Conservation (phyloP, 2,113 vertebrate species). For the Lophura nycthemera region DNA sequence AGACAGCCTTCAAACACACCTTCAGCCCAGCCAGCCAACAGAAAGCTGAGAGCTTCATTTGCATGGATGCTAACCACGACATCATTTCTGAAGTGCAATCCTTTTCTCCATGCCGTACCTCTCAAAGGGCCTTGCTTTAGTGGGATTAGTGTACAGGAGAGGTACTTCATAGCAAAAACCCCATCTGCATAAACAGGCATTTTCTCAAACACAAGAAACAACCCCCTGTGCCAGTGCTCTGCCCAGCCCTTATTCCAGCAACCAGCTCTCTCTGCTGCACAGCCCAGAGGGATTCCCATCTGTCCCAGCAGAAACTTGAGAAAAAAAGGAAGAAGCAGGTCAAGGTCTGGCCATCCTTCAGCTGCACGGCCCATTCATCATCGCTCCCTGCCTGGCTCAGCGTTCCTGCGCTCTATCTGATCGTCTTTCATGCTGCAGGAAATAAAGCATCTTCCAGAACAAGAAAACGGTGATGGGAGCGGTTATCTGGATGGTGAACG, state of each 20-base stretch:
- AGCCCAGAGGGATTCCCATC: neutral
- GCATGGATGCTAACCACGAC: neutral
- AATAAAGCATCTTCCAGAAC: neutral
- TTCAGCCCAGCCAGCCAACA: neutral
- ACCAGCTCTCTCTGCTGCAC: neutral
- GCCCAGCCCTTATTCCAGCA: neutral
- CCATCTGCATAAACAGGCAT: neutral
- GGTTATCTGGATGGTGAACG: neutral
- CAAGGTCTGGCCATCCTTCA: neutral
- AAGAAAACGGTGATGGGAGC: neutral
- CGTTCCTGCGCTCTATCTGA: neutral
- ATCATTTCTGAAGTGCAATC: neutral
- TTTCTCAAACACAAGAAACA: neutral
- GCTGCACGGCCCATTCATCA: neutral
- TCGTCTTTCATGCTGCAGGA: neutral
- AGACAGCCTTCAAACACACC: conserved; percentile 4
- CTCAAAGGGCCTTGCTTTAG: neutral
- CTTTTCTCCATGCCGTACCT: neutral
- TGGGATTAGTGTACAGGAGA: conserved; percentile 15
- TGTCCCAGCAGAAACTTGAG: neutral
- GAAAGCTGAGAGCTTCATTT: neutral
- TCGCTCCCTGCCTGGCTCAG: neutral
- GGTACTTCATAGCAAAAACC: neutral
- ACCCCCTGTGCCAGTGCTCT: neutral
- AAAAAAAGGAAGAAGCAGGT: neutral